Conservation (phyloP, 1,140 invertebrate genomes). For the Drosophila ohnishii region DNA sequence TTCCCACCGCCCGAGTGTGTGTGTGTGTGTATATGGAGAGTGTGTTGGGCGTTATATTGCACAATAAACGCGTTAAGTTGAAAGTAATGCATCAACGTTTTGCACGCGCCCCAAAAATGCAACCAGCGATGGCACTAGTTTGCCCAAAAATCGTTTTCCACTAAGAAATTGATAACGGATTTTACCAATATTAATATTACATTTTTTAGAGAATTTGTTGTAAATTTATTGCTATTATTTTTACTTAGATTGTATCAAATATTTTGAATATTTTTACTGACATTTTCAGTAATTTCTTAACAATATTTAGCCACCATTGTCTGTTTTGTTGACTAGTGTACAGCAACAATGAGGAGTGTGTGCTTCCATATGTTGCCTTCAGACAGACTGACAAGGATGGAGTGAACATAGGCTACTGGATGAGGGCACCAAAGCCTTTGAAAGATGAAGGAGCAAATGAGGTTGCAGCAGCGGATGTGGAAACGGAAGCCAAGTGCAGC, state of each 20-base stretch:
- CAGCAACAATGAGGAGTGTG: constrained; percentile 20
- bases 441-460: constrained; percentile 53
- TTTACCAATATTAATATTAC: background rate
- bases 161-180: background rate
- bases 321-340: background rate
- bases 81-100: constrained; percentile 80
- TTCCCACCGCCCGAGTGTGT: constrained; percentile 6
- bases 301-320: background rate
- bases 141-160: background rate
- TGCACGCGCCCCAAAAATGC: constrained; percentile 36
- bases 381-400: constrained; percentile 62
- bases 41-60: constrained; percentile 52
- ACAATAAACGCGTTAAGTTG: constrained; percentile 77
- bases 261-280: no score
- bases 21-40: constrained; percentile 5
- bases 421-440: constrained; percentile 26
- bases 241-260: no score
- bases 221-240: no score
- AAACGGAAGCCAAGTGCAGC: constrained; percentile 38
- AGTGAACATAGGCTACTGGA: constrained; percentile 44
- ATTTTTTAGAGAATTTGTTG: background rate
- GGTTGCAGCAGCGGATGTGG: constrained; percentile 37
- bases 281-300: no score
- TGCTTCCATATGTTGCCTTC: constrained; percentile 42
- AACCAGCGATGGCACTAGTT: constrained; percentile 12